These are phyloP conservation scores for Gisinianus flammeolus DNA, from an alignment of 2,888 invertebrate species.

Conservation along the genomic window DNA sequence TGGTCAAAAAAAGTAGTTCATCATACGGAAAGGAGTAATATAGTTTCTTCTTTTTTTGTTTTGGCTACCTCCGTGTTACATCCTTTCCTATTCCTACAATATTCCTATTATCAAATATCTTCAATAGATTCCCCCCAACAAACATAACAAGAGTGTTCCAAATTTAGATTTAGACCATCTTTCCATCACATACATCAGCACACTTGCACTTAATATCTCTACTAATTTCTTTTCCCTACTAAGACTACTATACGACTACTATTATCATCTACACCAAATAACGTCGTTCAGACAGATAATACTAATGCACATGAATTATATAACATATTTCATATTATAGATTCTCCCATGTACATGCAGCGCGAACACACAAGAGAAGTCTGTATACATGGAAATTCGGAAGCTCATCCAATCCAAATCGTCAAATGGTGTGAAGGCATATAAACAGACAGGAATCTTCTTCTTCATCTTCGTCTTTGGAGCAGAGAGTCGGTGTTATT, in stretches of 20 bases:
- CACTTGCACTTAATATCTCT: no score
- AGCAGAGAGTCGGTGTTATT: slow-evolving; percentile 44
- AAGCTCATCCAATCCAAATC: neutral
- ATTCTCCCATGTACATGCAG: no score
- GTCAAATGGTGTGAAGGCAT: neutral
- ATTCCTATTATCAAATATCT: neutral
- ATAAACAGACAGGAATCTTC: neutral
- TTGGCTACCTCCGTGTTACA: neutral
- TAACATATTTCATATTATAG: neutral
- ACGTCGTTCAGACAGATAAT: no score
- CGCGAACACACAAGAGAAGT: no score
- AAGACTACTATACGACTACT: no score
- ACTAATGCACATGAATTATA: neutral
- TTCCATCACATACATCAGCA: neutral
- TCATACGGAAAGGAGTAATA: neutral
- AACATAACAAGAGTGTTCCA: neutral
- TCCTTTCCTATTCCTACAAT: neutral
- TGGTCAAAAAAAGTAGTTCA: slow-evolving; percentile 27
- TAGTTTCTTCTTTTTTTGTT: neutral
- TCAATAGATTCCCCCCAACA: neutral
- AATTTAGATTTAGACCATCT: slow-evolving; percentile 9
- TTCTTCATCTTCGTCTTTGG: neutral
- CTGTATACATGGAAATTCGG: no score
- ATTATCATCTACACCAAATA: no score
- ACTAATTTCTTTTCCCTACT: no score